Percentiles rank a stretch among this genome's conserved stretches.
phyloP scores from a whole-genome alignment of 2,888 invertebrate species.

The Drosophila histrio region DNA sequence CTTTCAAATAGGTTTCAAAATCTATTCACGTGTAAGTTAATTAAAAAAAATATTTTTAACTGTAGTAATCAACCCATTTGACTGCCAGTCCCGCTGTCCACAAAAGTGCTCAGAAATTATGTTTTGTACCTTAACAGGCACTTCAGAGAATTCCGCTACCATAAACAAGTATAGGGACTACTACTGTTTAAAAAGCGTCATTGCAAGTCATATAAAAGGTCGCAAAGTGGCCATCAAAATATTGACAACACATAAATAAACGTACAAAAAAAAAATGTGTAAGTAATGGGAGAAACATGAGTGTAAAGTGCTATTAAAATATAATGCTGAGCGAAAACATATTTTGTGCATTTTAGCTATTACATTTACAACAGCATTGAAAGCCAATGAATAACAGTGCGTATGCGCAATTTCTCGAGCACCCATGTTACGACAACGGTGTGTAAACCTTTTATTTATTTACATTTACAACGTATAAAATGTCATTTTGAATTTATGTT shows the following conservation, averaged over 20 bases:
- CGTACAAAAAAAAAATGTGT: not conserved
- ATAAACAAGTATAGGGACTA: conserved; percentile 42
- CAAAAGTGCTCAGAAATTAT: not conserved
- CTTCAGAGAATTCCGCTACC: conserved; percentile 8
- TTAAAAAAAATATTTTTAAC: not conserved
- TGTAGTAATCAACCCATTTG: not conserved
- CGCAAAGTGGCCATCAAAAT: conserved; percentile 68
- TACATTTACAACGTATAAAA: conserved; percentile 49
- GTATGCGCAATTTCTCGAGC: conserved; percentile 33
- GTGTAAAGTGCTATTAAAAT: conserved; percentile 49
- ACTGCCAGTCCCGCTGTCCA: not conserved
- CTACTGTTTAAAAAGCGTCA: conserved; percentile 45
- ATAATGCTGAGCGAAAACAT: conserved; percentile 48
- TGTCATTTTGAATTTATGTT: conserved; percentile 64
- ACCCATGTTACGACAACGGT: conserved; percentile 3
- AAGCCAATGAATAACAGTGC: conserved; percentile 10
- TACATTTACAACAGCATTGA: conserved; percentile 34
- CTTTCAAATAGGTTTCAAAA: not conserved
- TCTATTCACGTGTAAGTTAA: not conserved
- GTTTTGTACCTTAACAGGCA: not conserved
- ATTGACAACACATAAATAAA: conserved; percentile 50
- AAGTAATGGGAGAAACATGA: conserved; percentile 4
- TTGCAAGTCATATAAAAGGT: conserved; percentile 49
- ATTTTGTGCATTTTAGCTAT: conserved; percentile 62
- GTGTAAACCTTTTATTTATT: conserved; percentile 43